These are phyloP conservation scores for Leucoraja ocellata DNA, from an alignment of 2,797 vertebrate genomes.

Conservation along the genomic window DNA sequence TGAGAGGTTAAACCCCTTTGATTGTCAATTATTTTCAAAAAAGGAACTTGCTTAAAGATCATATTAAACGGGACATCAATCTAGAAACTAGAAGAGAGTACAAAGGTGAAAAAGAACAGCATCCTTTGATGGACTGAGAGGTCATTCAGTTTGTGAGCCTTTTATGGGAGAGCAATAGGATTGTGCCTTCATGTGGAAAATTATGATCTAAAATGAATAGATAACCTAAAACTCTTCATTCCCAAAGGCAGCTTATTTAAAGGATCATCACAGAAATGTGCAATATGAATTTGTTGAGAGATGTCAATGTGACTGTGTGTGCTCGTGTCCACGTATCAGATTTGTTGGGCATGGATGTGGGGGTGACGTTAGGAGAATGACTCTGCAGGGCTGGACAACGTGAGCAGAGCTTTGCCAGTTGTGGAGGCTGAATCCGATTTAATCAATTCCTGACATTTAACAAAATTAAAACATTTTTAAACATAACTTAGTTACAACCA, in stretches of 20 bases:
- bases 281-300: background rate
- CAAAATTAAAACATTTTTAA: too few relatives aligned
- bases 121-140: background rate
- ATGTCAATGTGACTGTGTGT: background rate
- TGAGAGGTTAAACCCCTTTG: too few relatives aligned
- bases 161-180: background rate
- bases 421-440: too few relatives aligned
- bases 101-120: background rate
- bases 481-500: too few relatives aligned
- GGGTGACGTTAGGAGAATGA: background rate
- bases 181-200: background rate
- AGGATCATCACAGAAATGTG: background rate
- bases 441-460: too few relatives aligned
- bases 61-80: background rate
- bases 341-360: too few relatives aligned
- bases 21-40: background rate
- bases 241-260: background rate
- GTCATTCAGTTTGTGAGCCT: background rate
- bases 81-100: background rate
- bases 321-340: too few relatives aligned
- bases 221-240: background rate
- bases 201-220: background rate
- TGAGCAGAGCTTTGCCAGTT: too few relatives aligned
- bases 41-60: background rate
- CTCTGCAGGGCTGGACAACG: too few relatives aligned